These are phyloP conservation scores for Acleris laterana DNA, from an alignment of 2,888 invertebrate genomes.

Conservation along the genomic window DNA sequence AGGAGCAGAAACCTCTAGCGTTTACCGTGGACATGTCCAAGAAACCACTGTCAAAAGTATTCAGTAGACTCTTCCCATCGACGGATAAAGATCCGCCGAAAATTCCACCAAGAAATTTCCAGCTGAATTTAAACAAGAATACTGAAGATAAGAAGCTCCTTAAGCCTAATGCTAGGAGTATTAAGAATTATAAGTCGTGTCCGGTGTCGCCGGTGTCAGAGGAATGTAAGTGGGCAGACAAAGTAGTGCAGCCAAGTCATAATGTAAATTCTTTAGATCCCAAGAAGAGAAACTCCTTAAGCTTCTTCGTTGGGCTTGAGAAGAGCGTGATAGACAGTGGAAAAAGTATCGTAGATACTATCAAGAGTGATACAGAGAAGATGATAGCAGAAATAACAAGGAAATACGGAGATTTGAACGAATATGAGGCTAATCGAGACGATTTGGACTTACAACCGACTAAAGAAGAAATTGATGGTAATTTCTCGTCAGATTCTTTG, in stretches of 20 bases:
- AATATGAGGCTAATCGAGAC: slow-evolving; percentile 63
- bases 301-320: slow-evolving; percentile 87
- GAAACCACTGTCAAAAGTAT: slow-evolving; percentile 72
- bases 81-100: slow-evolving; percentile 59
- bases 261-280: slow-evolving; percentile 69
- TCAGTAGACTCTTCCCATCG: slow-evolving; percentile 71
- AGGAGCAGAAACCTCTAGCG: slow-evolving; percentile 63
- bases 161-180: slow-evolving; percentile 78
- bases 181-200: slow-evolving; percentile 89
- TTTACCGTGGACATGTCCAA: slow-evolving; percentile 71
- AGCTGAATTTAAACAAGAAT: slow-evolving; percentile 63
- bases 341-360: slow-evolving; percentile 85
- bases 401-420: slow-evolving; percentile 86
- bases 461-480: slow-evolving; percentile 83
- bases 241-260: slow-evolving; percentile 59
- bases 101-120: slow-evolving; percentile 69
- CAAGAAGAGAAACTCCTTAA: slow-evolving; percentile 85
- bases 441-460: slow-evolving; percentile 74
- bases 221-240: slow-evolving; percentile 87
- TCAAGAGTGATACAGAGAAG: slow-evolving; percentile 86
- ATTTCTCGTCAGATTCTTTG: slow-evolving; percentile 91
- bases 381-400: slow-evolving; percentile 87
- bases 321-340: slow-evolving; percentile 71
- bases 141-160: slow-evolving; percentile 64
- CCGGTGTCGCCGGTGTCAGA: slow-evolving; percentile 93